Percentiles rank a stretch among this genome's conserved stretches.
Conservation (phyloP, 2,888 invertebrate genomes). For the Oeneis ivallda region DNA sequence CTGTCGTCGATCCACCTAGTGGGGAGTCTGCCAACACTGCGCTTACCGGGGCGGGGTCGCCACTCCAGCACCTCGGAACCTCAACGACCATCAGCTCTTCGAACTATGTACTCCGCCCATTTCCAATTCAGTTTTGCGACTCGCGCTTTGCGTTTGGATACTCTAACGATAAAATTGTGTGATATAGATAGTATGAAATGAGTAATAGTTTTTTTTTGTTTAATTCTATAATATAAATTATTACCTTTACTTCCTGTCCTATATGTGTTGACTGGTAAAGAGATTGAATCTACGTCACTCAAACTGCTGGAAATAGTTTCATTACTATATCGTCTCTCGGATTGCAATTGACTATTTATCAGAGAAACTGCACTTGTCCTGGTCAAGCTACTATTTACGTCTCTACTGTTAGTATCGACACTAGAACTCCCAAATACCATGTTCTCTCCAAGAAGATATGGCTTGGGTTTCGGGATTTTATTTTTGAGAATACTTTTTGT, state of each 20-base stretch:
- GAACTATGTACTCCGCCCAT: too few relatives aligned
- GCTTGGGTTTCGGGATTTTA: conserved; percentile 87
- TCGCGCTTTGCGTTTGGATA: too few relatives aligned
- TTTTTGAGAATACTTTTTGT: conserved; percentile 88
- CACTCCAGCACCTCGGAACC: too few relatives aligned
- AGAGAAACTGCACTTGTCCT: conserved; percentile 62
- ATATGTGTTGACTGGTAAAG: conserved; percentile 1
- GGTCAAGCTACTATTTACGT: conserved; percentile 41
- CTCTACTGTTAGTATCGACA: conserved; percentile 39
- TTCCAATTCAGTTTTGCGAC: too few relatives aligned
- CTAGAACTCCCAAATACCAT: conserved; percentile 69
- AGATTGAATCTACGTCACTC: conserved; percentile 36
- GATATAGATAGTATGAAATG: background rate
- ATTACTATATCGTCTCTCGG: conserved; percentile 51
- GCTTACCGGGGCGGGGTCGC: too few relatives aligned
- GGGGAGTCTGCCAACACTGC: too few relatives aligned
- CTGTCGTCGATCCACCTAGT: too few relatives aligned
- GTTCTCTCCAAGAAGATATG: conserved; percentile 87
- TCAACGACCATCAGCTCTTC: too few relatives aligned
- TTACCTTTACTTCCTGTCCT: conserved; percentile 65
- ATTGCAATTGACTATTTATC: conserved; percentile 66
- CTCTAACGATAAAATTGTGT: background rate
- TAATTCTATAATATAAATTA: background rate
- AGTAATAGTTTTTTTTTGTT: background rate
- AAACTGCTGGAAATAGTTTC: conserved; percentile 49